Evolutionary conservation across 2,888 invertebrate species (phyloP), one percentile per base, ranked within the genome.

Genomic region (Galerucella calmariensis): DNA sequence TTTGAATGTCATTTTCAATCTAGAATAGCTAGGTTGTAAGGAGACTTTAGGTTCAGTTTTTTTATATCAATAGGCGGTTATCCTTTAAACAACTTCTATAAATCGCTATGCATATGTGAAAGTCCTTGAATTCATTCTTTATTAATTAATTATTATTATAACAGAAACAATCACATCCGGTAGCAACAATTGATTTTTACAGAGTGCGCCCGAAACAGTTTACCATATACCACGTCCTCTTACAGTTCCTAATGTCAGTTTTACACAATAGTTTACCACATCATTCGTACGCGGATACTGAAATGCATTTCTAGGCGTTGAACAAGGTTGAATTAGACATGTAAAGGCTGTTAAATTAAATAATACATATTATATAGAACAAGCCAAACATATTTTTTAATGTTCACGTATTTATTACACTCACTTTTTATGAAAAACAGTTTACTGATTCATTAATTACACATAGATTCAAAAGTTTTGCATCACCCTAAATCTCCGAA

Each of bases 81-180:
- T 59, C 10, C 44, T 69, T 69, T 69, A 69, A 24, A 69, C 58
- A 69, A 69, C 61, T 58, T 68, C 41, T 48, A 46, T 53, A n/a
- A 10, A 70, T 70, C 48, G 63, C 56, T 66, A 66, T 71, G 58
- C 63, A 66, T 63, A 72, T 59, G 72, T 72, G 72, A 72, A 67
- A 72, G 72, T 67, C 66, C 59, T 14, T 67, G 72, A 67, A 59
- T 72, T 66, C 48, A 67, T 72, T 72, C 66, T 51, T 72, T 72
- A 48, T 44, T 72, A 72, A 66, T 46, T 66, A 72, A 41, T 41
- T 8, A 41, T 41, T 41, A 41, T 66, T 71, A 66, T 72, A 72
- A 72, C 72, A 66, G 72, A 72, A 72, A 72, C 72, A 66, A 72
- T 72, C 66, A 67, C 72, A 59, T 67, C 72, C 72, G 66, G 72